A percentile compares a stretch with the other conserved stretches of the same genome.
Conservation (phyloP, 1,140 invertebrate species). For the Rhyacophila brunnea region DNA sequence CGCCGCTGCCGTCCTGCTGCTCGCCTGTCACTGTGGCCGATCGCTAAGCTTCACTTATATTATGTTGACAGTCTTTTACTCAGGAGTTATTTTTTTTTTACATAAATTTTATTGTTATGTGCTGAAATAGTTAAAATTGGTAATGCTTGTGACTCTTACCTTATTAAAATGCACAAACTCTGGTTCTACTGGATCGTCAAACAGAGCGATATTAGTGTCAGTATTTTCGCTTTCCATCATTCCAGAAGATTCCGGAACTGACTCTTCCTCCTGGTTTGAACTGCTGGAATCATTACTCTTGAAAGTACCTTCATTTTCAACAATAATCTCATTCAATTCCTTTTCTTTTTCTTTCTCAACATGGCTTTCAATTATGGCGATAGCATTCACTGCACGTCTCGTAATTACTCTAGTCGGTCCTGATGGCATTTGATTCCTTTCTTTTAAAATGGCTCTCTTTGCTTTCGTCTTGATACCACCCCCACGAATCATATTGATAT, state of each 20-base stretch:
- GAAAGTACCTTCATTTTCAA: background rate
- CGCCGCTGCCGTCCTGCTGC: too few relatives aligned
- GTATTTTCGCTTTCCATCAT: conserved; percentile 2
- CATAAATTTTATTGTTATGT: too few relatives aligned
- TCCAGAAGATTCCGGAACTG: background rate
- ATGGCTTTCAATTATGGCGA: background rate
- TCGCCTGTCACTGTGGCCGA: too few relatives aligned
- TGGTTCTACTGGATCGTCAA: conserved; percentile 25
- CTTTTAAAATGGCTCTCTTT: conserved; percentile 8
- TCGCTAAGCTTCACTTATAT: too few relatives aligned
- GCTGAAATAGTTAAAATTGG: too few relatives aligned
- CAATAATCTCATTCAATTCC: background rate
- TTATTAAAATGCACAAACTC: conserved; percentile 25
- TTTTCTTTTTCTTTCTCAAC: background rate
- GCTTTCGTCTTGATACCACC: background rate
- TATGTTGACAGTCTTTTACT: too few relatives aligned
- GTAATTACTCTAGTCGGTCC: background rate
- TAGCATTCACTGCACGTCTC: background rate
- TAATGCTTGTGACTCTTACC: conserved; percentile 5
- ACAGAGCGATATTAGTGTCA: conserved; percentile 22
- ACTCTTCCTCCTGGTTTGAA: conserved; percentile 1
- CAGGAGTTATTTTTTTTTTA: too few relatives aligned
- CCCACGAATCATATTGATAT: conserved; percentile 17
- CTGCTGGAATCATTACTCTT: conserved; percentile 10
- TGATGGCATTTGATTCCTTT: conserved; percentile 6